Conservation (phyloP, 2,797 vertebrate genomes). For the Phoebastria nigripes region DNA sequence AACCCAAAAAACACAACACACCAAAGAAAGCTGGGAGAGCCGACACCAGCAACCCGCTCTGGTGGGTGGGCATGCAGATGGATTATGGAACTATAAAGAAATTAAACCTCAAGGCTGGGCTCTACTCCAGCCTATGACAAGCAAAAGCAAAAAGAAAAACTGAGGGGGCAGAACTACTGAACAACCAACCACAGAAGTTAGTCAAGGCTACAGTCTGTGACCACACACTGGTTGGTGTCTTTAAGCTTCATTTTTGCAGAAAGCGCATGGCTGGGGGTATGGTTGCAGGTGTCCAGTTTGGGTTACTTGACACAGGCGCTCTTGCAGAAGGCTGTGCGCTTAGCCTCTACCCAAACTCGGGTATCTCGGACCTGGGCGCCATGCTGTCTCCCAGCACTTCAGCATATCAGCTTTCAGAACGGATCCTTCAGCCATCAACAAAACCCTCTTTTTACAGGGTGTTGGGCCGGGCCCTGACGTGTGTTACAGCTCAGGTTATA, state of each 20-base stretch:
- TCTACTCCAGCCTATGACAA: constrained; percentile 13
- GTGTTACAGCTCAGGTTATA: background rate
- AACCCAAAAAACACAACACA: background rate
- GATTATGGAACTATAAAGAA: constrained; percentile 30
- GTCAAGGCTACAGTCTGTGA: background rate
- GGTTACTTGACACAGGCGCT: background rate
- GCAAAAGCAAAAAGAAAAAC: constrained; percentile 21
- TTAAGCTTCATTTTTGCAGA: rapidly evolving
- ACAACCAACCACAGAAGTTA: background rate
- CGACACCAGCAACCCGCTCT: constrained; percentile 54
- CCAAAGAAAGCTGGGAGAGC: constrained; percentile 41
- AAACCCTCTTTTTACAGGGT: background rate
- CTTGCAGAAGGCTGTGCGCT: background rate
- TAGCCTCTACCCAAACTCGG: background rate
- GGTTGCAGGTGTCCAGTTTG: rapidly evolving
- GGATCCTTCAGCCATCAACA: background rate
- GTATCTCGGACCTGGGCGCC: background rate
- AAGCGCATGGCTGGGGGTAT: rapidly evolving
- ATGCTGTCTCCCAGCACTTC: background rate
- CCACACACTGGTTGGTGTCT: rapidly evolving
- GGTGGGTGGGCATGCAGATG: constrained; percentile 65
- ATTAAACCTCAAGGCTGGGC: background rate
- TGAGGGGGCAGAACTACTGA: background rate
- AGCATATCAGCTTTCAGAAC: background rate
- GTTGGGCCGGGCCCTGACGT: background rate